These are phyloP conservation scores for Pheucticus melanocephalus DNA, from an alignment of 2,113 vertebrate species.

Conservation along the genomic window DNA sequence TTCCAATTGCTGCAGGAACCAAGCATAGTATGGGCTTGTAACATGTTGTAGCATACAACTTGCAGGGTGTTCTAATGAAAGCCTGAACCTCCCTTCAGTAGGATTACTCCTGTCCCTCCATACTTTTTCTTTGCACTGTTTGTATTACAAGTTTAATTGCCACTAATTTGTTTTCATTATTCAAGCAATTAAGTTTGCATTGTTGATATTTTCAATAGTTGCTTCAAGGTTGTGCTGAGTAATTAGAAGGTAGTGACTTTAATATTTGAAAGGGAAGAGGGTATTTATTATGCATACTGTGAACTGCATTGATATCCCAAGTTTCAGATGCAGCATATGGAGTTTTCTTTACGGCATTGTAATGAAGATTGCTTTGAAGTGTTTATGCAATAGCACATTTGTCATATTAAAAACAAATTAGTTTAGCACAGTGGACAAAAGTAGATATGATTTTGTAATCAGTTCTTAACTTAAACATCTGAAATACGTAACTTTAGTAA, in stretches of 20 bases:
- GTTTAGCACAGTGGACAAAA: slow-evolving; percentile 72
- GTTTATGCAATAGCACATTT: slow-evolving; percentile 68
- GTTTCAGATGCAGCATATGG: slow-evolving; percentile 42
- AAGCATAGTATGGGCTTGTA: neutral
- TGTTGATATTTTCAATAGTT: slow-evolving; percentile 51
- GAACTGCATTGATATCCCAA: slow-evolving; percentile 74
- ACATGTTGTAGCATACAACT: neutral
- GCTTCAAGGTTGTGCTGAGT: slow-evolving; percentile 70
- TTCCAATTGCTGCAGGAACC: neutral
- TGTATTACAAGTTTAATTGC: slow-evolving; percentile 45
- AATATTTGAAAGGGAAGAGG: slow-evolving; percentile 67
- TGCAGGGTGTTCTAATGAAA: neutral
- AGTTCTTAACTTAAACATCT: slow-evolving; percentile 51
- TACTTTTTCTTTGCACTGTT: slow-evolving; percentile 64
- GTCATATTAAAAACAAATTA: slow-evolving; percentile 36
- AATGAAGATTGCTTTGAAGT: slow-evolving; percentile 70
- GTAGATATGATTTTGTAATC: slow-evolving; percentile 32
- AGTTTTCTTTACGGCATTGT: slow-evolving; percentile 59
- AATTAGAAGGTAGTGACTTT: slow-evolving; percentile 63
- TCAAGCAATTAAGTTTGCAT: slow-evolving; percentile 19
- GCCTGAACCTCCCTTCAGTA: neutral
- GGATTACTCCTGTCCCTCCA: neutral
- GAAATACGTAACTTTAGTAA: slow-evolving; percentile 27
- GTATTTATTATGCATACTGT: slow-evolving; percentile 80
- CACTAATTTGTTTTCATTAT: slow-evolving; percentile 59